A percentile compares a stretch with the other conserved stretches of the same genome.
These are phyloP conservation scores for Chelmon rostratus DNA, from an alignment of 2,797 vertebrate species.

Conservation along the genomic window DNA sequence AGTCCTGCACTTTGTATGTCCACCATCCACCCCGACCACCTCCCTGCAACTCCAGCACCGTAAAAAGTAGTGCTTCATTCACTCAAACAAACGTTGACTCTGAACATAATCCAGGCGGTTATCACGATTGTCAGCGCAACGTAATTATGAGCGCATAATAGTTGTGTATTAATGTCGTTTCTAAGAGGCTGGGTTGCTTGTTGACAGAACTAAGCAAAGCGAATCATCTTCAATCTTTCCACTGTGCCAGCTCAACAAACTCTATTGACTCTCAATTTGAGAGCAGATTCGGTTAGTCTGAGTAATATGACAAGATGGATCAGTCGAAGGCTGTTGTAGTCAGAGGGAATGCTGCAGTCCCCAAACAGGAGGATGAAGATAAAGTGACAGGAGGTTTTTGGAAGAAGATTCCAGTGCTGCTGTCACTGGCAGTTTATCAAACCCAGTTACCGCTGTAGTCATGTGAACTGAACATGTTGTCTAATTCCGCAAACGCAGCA, in stretches of 20 bases:
- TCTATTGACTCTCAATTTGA: constrained; percentile 67
- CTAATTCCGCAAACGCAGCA: constrained; percentile 17
- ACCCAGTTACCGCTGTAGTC: constrained; percentile 13
- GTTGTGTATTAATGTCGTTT: too few relatives aligned
- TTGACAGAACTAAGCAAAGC: constrained; percentile 64
- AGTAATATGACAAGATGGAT: constrained; percentile 71
- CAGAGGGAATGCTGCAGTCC: constrained; percentile 39
- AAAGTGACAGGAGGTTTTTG: constrained; percentile 40
- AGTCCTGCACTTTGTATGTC: too few relatives aligned
- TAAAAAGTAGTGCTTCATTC: too few relatives aligned
- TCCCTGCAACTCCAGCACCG: too few relatives aligned
- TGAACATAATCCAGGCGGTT: too few relatives aligned
- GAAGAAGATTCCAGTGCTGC: constrained; percentile 32
- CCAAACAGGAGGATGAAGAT: constrained; percentile 35
- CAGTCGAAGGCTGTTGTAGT: constrained; percentile 47
- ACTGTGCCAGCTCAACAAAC: constrained; percentile 61
- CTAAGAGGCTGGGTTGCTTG: constrained; percentile 29
- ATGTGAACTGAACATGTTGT: constrained; percentile 6
- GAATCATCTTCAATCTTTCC: constrained; percentile 65
- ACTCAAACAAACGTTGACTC: too few relatives aligned
- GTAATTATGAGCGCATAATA: too few relatives aligned
- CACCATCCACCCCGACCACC: too few relatives aligned
- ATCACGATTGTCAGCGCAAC: too few relatives aligned
- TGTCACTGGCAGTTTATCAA: constrained; percentile 54
- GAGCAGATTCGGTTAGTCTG: constrained; percentile 64